Evolutionary conservation across 1,140 invertebrate genomes (phyloP).

Genomic region (Eufriesea mexicana): DNA sequence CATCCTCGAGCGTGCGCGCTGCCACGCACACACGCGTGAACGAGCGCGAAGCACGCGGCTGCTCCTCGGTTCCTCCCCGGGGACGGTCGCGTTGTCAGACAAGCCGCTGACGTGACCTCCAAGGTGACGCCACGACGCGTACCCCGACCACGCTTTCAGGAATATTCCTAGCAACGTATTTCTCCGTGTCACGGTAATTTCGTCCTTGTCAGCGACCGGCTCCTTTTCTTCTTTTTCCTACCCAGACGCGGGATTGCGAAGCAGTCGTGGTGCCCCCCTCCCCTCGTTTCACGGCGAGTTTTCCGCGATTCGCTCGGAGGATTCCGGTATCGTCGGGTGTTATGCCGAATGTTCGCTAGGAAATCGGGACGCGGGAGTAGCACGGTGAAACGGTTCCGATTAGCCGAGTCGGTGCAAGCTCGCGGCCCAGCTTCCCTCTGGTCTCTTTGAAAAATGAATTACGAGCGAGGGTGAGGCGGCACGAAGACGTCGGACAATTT

Average conservation of each 20-base stretch:
- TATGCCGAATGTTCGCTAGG: too few species aligned
- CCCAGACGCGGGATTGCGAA: background rate
- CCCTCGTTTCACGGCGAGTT: background rate
- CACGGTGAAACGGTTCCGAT: constrained; percentile 12
- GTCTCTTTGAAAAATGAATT: constrained; percentile 70
- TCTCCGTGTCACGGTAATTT: constrained; percentile 46
- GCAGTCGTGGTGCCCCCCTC: background rate
- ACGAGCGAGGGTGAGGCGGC: constrained; percentile 39
- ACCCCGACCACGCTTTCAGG: constrained; percentile 52
- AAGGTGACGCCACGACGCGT: constrained; percentile 44
- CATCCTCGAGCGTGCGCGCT: background rate
- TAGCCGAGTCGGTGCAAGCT: background rate
- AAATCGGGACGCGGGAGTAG: background rate
- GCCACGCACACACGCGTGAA: constrained; percentile 10
- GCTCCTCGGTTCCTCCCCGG: constrained; percentile 42
- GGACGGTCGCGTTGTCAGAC: constrained; percentile 51
- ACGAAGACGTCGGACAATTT: constrained; percentile 56
- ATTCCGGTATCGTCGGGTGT: too few species aligned
- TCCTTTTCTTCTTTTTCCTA: background rate
- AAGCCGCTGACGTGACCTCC: constrained; percentile 62
- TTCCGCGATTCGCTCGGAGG: too few species aligned
- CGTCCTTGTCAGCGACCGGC: constrained; percentile 27
- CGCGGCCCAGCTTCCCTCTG: constrained; percentile 15
- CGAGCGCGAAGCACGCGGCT: constrained; percentile 13
- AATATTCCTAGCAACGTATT: constrained; percentile 55